phyloP scores from a whole-genome alignment of 2,797 vertebrate genomes.

The Aselliscus stoliczkanus region DNA sequence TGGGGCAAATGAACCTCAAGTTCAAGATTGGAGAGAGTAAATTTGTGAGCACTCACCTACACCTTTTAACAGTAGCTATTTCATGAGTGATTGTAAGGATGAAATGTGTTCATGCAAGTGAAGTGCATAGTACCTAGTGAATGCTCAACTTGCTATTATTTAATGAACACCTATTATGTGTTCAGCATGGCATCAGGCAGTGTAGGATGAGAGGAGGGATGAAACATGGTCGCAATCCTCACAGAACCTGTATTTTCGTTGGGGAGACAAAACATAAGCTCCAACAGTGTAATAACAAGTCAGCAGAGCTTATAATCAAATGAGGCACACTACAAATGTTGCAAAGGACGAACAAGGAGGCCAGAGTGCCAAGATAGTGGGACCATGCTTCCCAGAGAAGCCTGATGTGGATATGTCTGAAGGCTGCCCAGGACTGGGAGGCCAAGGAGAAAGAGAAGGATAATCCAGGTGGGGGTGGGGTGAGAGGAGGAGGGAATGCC shows the following conservation, averaged over 20 bases:
- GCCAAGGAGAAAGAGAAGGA: not conserved
- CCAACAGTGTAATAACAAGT: not conserved
- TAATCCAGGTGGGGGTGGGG: rapidly evolving
- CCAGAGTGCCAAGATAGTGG: not conserved
- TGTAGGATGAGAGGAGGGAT: not conserved
- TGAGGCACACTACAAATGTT: rapidly evolving
- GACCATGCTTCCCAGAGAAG: not conserved
- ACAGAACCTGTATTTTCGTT: not conserved
- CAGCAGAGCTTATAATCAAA: not conserved
- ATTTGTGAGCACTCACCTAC: not conserved
- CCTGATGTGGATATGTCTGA: not conserved
- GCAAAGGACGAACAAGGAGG: not conserved
- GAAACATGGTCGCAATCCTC: rapidly evolving
- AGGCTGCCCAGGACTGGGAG: not conserved
- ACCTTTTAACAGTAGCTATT: not conserved
- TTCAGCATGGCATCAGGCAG: not conserved
- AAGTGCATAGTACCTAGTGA: not conserved
- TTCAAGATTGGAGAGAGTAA: not conserved
- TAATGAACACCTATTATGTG: not conserved
- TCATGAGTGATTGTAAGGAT: rapidly evolving
- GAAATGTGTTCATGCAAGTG: no score
- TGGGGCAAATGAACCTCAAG: not conserved
- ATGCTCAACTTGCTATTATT: not conserved
- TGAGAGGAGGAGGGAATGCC: rapidly evolving
- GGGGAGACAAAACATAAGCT: not conserved